Evolutionary conservation across 2,113 vertebrate genomes (phyloP).

Genomic region (Rhea pennata): DNA sequence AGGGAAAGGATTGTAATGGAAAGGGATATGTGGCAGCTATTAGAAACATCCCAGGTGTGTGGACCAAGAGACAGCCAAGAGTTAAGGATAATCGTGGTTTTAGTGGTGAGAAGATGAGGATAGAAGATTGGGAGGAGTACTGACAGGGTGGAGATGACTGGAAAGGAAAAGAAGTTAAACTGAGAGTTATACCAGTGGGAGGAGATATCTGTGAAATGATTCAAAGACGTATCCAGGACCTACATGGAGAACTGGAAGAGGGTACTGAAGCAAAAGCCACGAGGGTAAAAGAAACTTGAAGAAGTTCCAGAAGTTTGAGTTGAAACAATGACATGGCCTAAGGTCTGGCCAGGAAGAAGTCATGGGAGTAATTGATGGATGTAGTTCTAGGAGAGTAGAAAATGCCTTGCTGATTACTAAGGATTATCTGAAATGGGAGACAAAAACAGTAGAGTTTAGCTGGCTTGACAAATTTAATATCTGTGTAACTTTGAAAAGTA

Average conservation of each 20-base stretch:
- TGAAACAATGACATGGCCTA: background rate
- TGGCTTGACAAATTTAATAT: background rate
- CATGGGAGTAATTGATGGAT: background rate
- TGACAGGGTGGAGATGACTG: background rate
- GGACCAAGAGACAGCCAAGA: background rate
- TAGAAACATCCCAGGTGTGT: background rate
- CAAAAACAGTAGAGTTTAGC: background rate
- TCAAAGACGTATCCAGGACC: background rate
- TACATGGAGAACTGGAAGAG: background rate
- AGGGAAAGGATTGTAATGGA: background rate
- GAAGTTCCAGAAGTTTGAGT: background rate
- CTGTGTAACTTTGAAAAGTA: background rate
- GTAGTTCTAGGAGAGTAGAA: background rate
- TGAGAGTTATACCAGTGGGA: background rate
- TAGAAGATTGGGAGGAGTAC: background rate
- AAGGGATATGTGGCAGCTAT: background rate
- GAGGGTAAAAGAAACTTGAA: background rate
- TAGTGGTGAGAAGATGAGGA: background rate
- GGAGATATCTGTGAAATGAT: background rate
- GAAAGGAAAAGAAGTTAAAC: background rate
- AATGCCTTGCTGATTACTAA: conserved; percentile 11
- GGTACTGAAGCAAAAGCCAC: background rate
- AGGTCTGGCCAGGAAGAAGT: conserved; percentile 10
- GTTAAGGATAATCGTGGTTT: background rate
- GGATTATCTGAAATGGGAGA: background rate